Conservation (phyloP, 2,888 invertebrate species). For the Ditylenchus weischeri region DNA sequence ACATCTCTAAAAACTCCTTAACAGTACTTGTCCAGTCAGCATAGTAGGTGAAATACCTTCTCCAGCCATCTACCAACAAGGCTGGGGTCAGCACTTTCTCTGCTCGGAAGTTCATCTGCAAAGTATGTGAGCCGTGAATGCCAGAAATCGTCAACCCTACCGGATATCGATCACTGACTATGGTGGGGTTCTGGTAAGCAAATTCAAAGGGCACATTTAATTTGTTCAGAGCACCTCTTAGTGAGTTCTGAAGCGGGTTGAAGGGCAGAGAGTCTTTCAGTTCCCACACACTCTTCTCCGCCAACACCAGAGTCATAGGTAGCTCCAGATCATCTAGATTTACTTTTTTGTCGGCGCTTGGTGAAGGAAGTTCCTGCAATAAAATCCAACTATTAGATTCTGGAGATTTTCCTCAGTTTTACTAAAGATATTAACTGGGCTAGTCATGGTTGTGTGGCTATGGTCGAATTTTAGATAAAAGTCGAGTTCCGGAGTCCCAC, state of each 20-base stretch:
- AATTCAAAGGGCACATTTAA: conserved; percentile 4
- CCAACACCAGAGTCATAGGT: conserved; percentile 4
- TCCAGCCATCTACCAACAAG: conserved; percentile 36
- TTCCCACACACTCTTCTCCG: conserved; percentile 4
- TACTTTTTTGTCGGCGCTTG: not conserved
- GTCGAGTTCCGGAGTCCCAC: no score
- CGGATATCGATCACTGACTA: conserved; percentile 9
- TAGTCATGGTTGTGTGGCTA: no score
- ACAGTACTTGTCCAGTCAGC: conserved; percentile 30
- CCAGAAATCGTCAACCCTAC: not conserved
- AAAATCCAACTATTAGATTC: no score
- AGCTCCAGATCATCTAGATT: not conserved
- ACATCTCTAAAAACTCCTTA: conserved; percentile 28
- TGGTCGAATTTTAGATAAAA: no score
- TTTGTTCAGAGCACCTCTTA: not conserved
- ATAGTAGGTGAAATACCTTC: conserved; percentile 35
- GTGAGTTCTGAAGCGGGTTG: no score
- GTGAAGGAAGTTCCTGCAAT: conserved; percentile 2
- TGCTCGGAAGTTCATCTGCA: conserved; percentile 25
- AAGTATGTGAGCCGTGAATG: not conserved
- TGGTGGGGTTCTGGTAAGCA: conserved; percentile 2
- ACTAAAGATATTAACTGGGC: no score
- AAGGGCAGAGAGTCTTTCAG: not conserved
- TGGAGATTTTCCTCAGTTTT: no score
- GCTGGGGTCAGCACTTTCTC: conserved; percentile 23